phyloP scores from a whole-genome alignment of 2,797 vertebrate species.

The Diglossa cyanea region DNA sequence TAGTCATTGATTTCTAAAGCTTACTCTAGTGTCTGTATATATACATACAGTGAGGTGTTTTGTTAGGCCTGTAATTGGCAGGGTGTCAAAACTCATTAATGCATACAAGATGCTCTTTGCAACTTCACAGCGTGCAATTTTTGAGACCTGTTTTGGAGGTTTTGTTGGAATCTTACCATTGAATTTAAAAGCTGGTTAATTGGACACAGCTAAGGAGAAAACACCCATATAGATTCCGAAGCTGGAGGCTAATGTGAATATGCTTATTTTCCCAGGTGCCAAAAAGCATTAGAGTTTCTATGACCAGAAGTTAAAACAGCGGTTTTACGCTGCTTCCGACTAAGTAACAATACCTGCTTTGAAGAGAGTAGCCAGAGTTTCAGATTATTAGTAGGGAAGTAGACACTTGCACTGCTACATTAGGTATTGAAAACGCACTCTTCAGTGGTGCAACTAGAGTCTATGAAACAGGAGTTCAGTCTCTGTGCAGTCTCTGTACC shows the following conservation, averaged over 20 bases:
- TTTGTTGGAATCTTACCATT: background rate
- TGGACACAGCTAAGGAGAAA: background rate
- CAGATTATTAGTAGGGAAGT: background rate
- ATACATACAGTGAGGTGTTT: background rate
- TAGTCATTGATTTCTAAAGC: slow-evolving; percentile 42
- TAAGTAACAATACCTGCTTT: background rate
- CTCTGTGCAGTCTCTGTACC: background rate
- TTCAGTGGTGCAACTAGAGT: background rate
- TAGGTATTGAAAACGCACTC: background rate
- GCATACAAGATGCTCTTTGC: background rate
- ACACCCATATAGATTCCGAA: background rate
- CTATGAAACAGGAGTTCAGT: background rate
- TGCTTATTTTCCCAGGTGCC: background rate
- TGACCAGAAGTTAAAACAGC: background rate
- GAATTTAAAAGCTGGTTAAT: background rate
- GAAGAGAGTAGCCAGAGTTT: slow-evolving; percentile 1
- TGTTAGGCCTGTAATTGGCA: background rate
- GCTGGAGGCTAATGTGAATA: background rate
- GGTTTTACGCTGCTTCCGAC: background rate
- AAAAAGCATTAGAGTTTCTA: background rate
- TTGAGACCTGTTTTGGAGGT: background rate
- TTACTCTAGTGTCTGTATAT: slow-evolving; percentile 20
- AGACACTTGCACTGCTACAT: background rate
- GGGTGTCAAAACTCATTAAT: background rate
- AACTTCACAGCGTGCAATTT: background rate